A percentile compares a stretch with the other conserved stretches of the same genome.
Conservation (phyloP, 2,113 vertebrate genomes). For the Craseonycteris thonglongyai region DNA sequence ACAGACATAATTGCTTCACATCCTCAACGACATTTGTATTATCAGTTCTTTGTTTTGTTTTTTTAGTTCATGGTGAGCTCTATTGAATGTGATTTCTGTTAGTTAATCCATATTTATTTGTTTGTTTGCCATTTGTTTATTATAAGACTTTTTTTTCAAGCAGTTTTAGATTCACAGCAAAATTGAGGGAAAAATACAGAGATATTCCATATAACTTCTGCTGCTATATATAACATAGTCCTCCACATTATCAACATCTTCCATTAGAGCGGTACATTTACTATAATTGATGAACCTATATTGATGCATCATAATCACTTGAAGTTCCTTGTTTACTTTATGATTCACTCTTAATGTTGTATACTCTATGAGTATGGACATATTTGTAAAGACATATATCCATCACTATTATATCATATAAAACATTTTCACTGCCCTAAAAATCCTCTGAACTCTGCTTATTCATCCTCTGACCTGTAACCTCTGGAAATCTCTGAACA, state of each 20-base stretch:
- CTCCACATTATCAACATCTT: not conserved
- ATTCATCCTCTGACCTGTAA: not conserved
- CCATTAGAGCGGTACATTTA: not conserved
- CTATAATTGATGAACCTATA: not conserved
- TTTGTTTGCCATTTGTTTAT: not conserved
- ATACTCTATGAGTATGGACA: not conserved
- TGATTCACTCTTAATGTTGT: not conserved
- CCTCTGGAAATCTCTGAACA: not conserved
- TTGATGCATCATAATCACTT: not conserved
- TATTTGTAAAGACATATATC: not conserved
- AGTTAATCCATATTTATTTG: not conserved
- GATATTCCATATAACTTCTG: too few species aligned
- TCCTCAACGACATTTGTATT: not conserved
- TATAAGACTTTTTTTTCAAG: not conserved
- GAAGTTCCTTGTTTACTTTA: not conserved
- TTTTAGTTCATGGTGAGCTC: not conserved
- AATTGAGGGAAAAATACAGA: not conserved
- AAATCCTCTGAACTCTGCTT: not conserved
- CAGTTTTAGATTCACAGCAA: not conserved
- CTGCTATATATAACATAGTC: not conserved
- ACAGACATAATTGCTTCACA: not conserved
- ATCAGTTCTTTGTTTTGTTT: not conserved
- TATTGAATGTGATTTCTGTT: not conserved
- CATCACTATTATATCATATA: not conserved
- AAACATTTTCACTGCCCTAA: not conserved